Conservation (phyloP, 2,888 invertebrate species). For the Machimus rusticus region DNA sequence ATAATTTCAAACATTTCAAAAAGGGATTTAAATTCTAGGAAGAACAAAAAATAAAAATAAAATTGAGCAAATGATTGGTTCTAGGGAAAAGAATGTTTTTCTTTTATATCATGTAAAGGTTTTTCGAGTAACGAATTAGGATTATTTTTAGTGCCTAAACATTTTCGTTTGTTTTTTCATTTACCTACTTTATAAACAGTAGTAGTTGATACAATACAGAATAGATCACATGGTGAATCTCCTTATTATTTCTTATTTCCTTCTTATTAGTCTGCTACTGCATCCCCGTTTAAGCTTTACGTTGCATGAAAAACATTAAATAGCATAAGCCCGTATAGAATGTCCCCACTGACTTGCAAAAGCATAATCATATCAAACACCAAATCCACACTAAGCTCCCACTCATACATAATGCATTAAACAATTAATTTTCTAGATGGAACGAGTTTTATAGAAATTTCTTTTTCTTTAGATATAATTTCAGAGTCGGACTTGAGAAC, state of each 20-base stretch:
- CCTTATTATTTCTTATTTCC: not conserved
- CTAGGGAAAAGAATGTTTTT: too few species aligned
- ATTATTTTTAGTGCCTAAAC: too few species aligned
- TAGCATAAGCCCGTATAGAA: not conserved
- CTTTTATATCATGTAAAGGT: too few species aligned
- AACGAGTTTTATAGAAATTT: slow-evolving; percentile 9
- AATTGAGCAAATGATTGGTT: too few species aligned
- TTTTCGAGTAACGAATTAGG: too few species aligned
- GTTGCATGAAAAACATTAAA: not conserved
- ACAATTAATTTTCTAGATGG: not conserved
- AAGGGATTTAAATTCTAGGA: too few species aligned
- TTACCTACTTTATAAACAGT: too few species aligned
- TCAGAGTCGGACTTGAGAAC: slow-evolving; percentile 11
- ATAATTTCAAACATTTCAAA: too few species aligned
- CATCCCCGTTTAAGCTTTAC: not conserved
- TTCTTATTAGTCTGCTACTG: not conserved
- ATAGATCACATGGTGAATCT: not conserved
- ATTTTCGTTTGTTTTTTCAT: too few species aligned
- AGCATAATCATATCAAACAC: not conserved
- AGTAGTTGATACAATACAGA: too few species aligned
- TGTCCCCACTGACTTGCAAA: not conserved
- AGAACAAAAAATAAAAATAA: too few species aligned
- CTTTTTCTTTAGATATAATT: slow-evolving; percentile 27
- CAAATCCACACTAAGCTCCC: not conserved
- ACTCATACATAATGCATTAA: not conserved